Evolutionary conservation across 2,797 vertebrate genomes (phyloP).

Genomic region (Pyrocephalus nanus): DNA sequence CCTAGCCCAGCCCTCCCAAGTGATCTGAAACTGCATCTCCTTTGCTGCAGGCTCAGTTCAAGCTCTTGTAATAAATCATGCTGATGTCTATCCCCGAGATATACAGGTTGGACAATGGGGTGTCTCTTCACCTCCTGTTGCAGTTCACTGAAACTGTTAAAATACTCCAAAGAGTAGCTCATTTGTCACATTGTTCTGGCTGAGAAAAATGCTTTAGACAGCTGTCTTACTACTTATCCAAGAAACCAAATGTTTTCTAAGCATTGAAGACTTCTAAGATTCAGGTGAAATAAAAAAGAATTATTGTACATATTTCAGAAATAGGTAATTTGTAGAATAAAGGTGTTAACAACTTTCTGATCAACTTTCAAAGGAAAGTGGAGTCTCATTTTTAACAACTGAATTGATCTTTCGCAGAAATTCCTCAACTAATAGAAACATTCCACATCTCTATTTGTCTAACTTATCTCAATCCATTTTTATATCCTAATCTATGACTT

Average conservation of each 20-base stretch:
- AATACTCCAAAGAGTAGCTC: not conserved
- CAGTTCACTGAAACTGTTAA: slow-evolving; percentile 15
- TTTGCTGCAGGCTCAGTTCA: slow-evolving; percentile 34
- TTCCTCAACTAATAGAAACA: not conserved
- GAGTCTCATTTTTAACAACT: not conserved
- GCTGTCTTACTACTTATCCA: not conserved
- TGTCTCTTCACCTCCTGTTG: slow-evolving; percentile 21
- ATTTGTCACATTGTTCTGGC: slow-evolving; percentile 6
- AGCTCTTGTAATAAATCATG: slow-evolving; percentile 14
- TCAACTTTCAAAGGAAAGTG: not conserved
- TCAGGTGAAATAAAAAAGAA: not conserved
- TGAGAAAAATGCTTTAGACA: not conserved
- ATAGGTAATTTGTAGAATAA: not conserved
- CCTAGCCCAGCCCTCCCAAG: not conserved
- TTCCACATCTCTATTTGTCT: not conserved
- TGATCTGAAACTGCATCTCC: slow-evolving; percentile 20
- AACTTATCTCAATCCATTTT: not conserved
- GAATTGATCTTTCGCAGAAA: not conserved
- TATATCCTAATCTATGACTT: not conserved
- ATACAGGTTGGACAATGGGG: not conserved
- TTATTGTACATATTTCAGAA: not conserved
- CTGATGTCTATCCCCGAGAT: not conserved
- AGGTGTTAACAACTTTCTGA: not conserved
- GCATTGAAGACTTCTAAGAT: not conserved
- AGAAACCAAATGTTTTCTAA: not conserved